These are phyloP conservation scores for Clarias fuscus DNA, from an alignment of 2,797 vertebrate species.

Conservation along the genomic window DNA sequence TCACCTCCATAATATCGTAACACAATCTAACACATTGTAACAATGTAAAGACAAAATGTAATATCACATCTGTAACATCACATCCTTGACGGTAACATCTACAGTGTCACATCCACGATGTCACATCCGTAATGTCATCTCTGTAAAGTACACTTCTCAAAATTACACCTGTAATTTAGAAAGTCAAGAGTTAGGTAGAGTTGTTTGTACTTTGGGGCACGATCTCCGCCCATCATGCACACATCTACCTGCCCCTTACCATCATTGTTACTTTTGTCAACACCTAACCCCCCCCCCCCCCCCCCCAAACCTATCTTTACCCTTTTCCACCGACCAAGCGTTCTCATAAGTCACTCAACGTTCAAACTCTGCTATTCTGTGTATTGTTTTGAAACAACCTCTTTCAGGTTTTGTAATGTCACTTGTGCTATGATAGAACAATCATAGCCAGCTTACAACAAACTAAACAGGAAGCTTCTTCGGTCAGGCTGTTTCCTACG, in stretches of 20 bases:
- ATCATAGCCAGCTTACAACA: conserved; percentile 46
- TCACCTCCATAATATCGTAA: background rate
- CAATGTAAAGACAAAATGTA: background rate
- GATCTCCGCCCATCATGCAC: background rate
- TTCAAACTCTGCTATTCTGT: too few relatives aligned
- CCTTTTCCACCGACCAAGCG: background rate
- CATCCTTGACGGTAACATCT: too few relatives aligned
- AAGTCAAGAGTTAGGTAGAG: too few relatives aligned
- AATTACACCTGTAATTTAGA: background rate
- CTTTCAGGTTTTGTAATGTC: background rate
- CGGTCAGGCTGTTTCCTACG: conserved; percentile 61
- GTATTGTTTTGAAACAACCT: background rate
- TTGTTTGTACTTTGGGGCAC: background rate
- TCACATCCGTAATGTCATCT: background rate
- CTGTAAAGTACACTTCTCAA: background rate
- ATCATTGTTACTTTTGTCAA: background rate
- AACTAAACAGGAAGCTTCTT: conserved; percentile 63
- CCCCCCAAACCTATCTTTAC: background rate
- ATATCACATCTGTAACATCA: background rate
- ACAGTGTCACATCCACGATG: background rate
- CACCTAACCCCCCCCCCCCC: background rate
- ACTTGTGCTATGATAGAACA: conserved; percentile 34
- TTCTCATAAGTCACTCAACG: background rate
- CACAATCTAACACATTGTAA: background rate
- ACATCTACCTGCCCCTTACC: background rate